Percentiles rank a stretch among this genome's conserved stretches.
Conservation (phyloP, 23 tunicate species). For the Ciona savignyi region DNA sequence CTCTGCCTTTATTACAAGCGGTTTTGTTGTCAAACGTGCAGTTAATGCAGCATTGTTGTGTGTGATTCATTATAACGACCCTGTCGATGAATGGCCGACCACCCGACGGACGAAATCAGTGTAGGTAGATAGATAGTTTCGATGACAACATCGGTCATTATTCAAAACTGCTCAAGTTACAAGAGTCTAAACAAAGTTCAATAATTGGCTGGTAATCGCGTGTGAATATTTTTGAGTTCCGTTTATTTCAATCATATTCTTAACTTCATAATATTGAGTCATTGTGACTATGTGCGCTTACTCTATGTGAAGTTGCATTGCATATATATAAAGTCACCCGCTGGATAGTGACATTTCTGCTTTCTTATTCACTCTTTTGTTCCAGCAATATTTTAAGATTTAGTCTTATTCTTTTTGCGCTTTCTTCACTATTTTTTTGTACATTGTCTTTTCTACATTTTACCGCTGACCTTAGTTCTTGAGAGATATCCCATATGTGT, state of each 20-base stretch:
- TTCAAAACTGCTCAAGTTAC: no score
- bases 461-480: no score
- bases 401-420: no score
- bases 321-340: not conserved
- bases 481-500: no score
- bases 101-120: not conserved
- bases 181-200: not conserved
- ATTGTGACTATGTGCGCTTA: not conserved
- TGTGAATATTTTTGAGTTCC: no score
- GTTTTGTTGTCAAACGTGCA: constrained; percentile 25
- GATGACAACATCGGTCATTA: no score
- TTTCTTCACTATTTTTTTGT: no score
- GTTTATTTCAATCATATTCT: not conserved
- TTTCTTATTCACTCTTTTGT: not conserved
- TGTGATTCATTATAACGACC: not conserved
- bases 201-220: no score
- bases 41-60: not conserved
- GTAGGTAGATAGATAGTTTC: not conserved
- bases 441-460: no score
- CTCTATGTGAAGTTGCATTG: not conserved
- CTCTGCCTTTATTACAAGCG: constrained; percentile 14
- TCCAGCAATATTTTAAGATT: not conserved
- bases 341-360: not conserved
- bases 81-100: not conserved
- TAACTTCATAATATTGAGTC: not conserved